Evolutionary conservation across 2,888 invertebrate species (phyloP), one percentile per base, ranked within the genome.

Genomic region (Celastrina argiolus): DNA sequence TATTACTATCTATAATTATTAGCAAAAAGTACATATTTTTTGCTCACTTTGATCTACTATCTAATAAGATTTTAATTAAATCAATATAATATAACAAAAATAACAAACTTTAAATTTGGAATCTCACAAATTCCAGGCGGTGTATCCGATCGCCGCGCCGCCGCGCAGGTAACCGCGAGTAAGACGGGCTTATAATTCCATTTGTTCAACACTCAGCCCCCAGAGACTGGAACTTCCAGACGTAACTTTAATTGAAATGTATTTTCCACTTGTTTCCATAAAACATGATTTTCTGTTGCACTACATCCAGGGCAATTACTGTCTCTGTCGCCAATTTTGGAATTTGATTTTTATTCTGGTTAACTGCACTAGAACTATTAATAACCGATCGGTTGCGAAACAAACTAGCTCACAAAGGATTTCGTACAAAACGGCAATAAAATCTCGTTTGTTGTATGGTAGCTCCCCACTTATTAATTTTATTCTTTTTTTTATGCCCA

Each of bases 131-230:
- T 39, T 69, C 65, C 12, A 31, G 8, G 26, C 8, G 56, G 56
- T 64, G 69, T 75, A 74, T 78, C 74, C 71, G 70, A 78, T 72
- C 73, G 69, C 39, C 64, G 73, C 69, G 68, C 75, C 69, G 68
- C 75, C 69, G 72, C 69, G 67, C 58, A 74, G 76, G 75, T 75
- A 79, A 77, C 78, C 75, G 73, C 78, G 69, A 69, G 74, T 81
- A 78, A 81, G 77, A 74, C 75, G 70, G 78, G 78, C 78, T 82
- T 81, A 80, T 81, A 82, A 81, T 80, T 80, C 76, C 80, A 82
- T 82, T 82, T 78, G 79, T 76, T 76, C 73, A 76, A 73, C 75
- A 74, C 71, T 74, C 73, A 75, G 74, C 74, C 72, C 71, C 73
- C 70, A 69, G 71, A 67, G 66, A 71, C 72, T 72, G 67, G 68